Evolutionary conservation across 1,140 invertebrate genomes (phyloP).

Genomic region (Calosoma granatense): DNA sequence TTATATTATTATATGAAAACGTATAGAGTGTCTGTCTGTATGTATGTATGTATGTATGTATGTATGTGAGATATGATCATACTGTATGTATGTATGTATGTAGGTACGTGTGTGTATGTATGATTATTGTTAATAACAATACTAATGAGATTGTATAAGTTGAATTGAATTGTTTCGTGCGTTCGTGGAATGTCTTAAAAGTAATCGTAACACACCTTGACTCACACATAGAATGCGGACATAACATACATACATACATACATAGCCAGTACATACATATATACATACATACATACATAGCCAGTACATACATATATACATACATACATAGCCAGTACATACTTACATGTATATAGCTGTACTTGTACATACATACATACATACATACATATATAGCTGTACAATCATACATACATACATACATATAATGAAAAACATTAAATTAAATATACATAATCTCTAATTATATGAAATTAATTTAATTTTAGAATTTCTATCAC

Average conservation of each 20-base stretch:
- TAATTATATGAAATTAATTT: no score
- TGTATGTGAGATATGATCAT: background rate
- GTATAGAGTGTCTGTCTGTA: no score
- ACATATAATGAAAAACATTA: no score
- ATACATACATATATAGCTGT: background rate
- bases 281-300: background rate
- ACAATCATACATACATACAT: background rate
- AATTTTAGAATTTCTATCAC: no score
- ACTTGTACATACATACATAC: background rate
- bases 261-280: background rate
- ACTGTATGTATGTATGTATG: background rate
- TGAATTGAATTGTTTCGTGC: no score
- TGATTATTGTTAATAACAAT: background rate
- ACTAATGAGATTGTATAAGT: background rate
- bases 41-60: background rate
- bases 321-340: conserved; percentile 1
- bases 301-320: conserved; percentile 1
- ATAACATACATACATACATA: background rate
- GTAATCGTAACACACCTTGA: no score
- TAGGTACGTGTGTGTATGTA: background rate
- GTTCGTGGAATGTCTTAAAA: no score
- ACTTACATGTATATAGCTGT: background rate
- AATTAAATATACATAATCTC: no score
- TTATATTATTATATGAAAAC: no score
- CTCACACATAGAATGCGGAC: no score